These are phyloP conservation scores for Eilema depressum DNA, from an alignment of 2,888 invertebrate genomes.

Conservation along the genomic window DNA sequence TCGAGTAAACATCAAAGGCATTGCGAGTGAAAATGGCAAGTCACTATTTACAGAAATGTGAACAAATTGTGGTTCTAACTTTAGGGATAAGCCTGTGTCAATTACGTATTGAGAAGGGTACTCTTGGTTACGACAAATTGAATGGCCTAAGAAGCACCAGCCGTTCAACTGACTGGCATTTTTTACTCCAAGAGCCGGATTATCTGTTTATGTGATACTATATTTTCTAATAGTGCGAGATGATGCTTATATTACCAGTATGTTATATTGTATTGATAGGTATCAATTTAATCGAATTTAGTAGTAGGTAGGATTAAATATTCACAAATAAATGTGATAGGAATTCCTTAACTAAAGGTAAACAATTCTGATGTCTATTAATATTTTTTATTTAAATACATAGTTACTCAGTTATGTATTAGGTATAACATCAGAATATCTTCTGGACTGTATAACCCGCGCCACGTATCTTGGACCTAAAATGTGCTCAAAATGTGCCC, in stretches of 20 bases:
- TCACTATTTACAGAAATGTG: conserved; percentile 73
- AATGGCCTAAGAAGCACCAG: conserved; percentile 73
- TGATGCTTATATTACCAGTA: conserved; percentile 33
- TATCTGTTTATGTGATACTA: conserved; percentile 65
- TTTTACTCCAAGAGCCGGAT: conserved; percentile 75
- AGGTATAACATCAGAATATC: no score
- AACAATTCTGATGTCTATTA: no score
- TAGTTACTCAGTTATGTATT: no score
- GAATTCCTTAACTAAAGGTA: no score
- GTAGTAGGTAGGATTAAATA: no score
- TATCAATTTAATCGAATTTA: conserved; percentile 17
- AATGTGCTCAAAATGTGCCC: no score
- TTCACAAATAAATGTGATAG: no score
- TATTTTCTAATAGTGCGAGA: conserved; percentile 59
- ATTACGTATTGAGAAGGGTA: conserved; percentile 84
- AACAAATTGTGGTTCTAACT: conserved; percentile 81
- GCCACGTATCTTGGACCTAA: no score
- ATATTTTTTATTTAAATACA: no score
- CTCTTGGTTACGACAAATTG: conserved; percentile 77
- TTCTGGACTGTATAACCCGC: no score
- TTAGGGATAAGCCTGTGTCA: conserved; percentile 83
- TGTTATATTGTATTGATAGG: conserved; percentile 18
- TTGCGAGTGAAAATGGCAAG: conserved; percentile 60
- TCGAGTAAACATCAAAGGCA: conserved; percentile 46
- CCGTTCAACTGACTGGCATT: conserved; percentile 73